Evolutionary conservation across 2,113 vertebrate species (phyloP).

Genomic region (Engraulis encrasicolus): DNA sequence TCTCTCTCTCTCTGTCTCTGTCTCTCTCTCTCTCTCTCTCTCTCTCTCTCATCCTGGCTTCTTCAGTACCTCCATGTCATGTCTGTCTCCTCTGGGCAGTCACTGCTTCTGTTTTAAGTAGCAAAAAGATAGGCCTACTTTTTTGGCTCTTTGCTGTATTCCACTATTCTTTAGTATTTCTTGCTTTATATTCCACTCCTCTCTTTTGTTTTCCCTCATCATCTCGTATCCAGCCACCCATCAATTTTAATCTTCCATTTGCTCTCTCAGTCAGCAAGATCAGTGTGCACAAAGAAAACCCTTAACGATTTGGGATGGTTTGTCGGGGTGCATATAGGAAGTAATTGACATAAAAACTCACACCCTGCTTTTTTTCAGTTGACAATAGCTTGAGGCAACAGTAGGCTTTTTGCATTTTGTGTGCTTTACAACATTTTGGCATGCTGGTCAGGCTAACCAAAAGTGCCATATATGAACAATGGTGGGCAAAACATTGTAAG

Average conservation of each 20-base stretch:
- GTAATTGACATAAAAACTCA: neutral
- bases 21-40: too few species aligned
- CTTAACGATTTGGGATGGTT: neutral
- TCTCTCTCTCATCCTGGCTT: too few species aligned
- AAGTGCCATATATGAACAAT: too few species aligned
- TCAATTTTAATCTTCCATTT: neutral
- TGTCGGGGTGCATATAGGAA: neutral
- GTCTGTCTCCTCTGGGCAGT: too few species aligned
- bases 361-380: neutral
- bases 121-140: neutral
- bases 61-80: too few species aligned
- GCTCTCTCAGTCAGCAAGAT: neutral
- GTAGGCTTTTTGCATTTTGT: neutral
- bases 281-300: neutral
- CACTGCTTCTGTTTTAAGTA: too few species aligned
- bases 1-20: too few species aligned
- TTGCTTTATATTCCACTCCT: neutral
- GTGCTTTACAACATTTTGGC: neutral
- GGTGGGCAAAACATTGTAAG: too few species aligned
- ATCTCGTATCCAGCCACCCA: neutral
- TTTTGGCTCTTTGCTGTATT: neutral
- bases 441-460: neutral
- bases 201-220: neutral
- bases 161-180: too few species aligned
- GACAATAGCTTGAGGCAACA: neutral